Evolutionary conservation across 2,888 invertebrate species (phyloP).

Genomic region (Punctoribates punctum): DNA sequence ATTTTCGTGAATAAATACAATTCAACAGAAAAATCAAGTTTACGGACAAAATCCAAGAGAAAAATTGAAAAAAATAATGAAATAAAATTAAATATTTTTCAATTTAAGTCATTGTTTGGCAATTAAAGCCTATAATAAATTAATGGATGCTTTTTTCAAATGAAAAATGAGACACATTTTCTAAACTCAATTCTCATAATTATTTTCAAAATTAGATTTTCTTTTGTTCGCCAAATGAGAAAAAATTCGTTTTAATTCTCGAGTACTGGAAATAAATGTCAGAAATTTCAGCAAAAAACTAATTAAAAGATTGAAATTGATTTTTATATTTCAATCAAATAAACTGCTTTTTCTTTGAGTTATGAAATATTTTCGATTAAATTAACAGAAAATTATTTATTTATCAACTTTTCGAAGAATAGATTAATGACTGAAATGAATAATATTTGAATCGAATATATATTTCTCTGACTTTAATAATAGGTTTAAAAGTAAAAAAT

Average conservation of each 20-base stretch:
- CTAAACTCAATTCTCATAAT: background rate
- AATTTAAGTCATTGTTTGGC: too few relatives aligned
- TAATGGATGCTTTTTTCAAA: background rate
- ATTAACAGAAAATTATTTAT: background rate
- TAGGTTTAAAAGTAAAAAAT: too few relatives aligned
- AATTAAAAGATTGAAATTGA: background rate
- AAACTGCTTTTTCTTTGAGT: background rate
- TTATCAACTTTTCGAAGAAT: background rate
- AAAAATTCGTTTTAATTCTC: background rate
- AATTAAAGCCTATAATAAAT: background rate
- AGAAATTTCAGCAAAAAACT: conserved; percentile 6
- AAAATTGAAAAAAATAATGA: background rate
- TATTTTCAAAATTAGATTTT: background rate
- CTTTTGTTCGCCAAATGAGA: background rate
- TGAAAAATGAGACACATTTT: background rate
- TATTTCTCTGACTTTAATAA: conserved; percentile 17
- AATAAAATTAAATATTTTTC: background rate
- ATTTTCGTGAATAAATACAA: conserved; percentile 10
- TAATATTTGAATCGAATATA: background rate
- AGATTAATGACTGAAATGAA: background rate
- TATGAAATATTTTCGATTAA: too few relatives aligned
- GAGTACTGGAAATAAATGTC: background rate
- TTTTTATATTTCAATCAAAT: background rate
- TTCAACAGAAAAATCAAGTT: background rate
- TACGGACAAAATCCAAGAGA: background rate